Evolutionary conservation across 1,140 invertebrate genomes (phyloP).

Genomic region (Zaprionus capensis): DNA sequence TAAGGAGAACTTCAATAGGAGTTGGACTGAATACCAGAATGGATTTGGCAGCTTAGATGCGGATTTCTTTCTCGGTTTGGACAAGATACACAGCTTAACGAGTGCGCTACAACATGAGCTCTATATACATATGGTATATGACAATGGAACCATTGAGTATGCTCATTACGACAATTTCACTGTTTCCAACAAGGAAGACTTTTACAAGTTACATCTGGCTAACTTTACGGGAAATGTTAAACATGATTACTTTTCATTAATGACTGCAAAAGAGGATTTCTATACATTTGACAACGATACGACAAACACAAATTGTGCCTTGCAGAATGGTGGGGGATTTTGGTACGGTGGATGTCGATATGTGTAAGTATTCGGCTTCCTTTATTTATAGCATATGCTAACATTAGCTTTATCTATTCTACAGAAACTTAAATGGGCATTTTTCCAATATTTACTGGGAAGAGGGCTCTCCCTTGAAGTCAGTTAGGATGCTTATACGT

Average conservation of each 20-base stretch:
- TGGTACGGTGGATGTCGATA: background rate
- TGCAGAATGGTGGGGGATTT: background rate
- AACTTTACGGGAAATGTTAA: background rate
- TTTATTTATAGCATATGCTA: no score
- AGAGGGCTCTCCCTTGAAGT: background rate
- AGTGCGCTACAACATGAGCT: background rate
- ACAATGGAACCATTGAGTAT: background rate
- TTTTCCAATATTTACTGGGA: background rate
- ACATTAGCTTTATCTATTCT: background rate
- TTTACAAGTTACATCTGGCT: background rate
- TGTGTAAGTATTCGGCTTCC: background rate
- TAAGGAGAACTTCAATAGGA: constrained; percentile 9
- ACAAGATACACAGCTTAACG: constrained; percentile 9
- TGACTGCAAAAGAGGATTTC: background rate
- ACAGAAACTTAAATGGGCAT: background rate
- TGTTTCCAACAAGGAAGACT: background rate
- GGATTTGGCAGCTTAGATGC: constrained; percentile 1
- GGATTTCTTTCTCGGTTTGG: constrained; percentile 10
- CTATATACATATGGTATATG: background rate
- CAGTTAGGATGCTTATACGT: background rate
- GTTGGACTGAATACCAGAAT: background rate
- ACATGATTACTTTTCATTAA: background rate
- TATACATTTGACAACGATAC: background rate
- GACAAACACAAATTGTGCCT: background rate
- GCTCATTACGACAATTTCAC: background rate